Evolutionary conservation across 2,113 vertebrate genomes (phyloP).

Genomic region (Megaceryle torquata): DNA sequence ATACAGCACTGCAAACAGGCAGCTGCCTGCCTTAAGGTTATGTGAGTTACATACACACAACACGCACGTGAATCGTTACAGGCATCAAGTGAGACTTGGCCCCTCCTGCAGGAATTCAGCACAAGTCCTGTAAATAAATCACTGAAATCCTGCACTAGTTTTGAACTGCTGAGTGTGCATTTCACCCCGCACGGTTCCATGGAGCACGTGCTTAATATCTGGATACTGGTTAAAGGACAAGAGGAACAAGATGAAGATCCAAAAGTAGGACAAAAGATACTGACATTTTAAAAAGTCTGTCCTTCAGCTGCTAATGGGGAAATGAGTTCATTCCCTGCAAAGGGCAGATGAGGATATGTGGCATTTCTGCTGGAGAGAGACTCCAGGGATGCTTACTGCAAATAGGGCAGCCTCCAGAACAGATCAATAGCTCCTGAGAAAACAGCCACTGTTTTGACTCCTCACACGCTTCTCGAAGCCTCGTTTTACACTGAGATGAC

Average conservation of each 20-base stretch:
- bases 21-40: neutral
- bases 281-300: neutral
- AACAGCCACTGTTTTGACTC: neutral
- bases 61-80: no score
- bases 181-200: neutral
- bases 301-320: neutral
- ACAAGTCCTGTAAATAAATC: neutral
- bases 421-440: neutral
- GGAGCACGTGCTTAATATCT: neutral
- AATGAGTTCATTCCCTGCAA: neutral
- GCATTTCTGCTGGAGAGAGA: neutral
- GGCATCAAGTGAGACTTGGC: neutral
- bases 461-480: neutral
- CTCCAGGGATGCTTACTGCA: neutral
- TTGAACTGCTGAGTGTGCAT: neutral
- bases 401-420: slow-evolving; percentile 10
- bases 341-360: neutral
- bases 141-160: neutral
- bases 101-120: neutral
- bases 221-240: neutral
- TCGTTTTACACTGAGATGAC: neutral
- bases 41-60: rapidly evolving
- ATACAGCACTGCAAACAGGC: neutral
- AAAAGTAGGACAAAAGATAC: slow-evolving; percentile 29
- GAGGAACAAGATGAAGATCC: neutral